Conservation (phyloP, 2,113 vertebrate genomes). For the Silurus meridionalis region DNA sequence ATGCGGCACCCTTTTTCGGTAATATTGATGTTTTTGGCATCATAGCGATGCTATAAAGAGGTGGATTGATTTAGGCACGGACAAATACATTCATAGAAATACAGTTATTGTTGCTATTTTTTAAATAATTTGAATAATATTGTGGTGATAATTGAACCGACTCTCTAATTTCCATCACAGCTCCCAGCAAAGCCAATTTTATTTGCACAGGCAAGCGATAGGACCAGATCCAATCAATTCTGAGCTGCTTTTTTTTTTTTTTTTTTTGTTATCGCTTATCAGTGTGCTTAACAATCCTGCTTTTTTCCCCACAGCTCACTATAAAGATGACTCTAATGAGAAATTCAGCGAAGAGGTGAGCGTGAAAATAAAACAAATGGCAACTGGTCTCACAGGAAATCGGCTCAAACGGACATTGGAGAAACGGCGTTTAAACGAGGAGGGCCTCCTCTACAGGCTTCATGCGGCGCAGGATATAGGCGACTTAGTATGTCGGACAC, state of each 20-base stretch:
- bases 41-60: no score
- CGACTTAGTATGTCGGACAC: slow-evolving; percentile 51
- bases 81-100: neutral
- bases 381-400: slow-evolving; percentile 56
- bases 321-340: slow-evolving; percentile 62
- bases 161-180: slow-evolving; percentile 37
- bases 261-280: slow-evolving; percentile 73
- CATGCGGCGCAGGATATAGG: slow-evolving; percentile 44
- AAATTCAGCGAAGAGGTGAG: neutral
- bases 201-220: slow-evolving; percentile 51
- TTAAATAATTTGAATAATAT: neutral
- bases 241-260: slow-evolving; percentile 65
- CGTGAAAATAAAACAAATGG: slow-evolving; percentile 51
- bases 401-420: slow-evolving; percentile 61
- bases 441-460: slow-evolving; percentile 54
- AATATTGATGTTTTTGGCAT: no score
- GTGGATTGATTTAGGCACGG: no score
- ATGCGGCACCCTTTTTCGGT: no score
- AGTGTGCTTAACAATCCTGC: slow-evolving; percentile 57
- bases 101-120: neutral
- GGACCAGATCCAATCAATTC: slow-evolving; percentile 59
- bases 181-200: slow-evolving; percentile 39
- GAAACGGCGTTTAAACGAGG: slow-evolving; percentile 59
- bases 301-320: slow-evolving; percentile 58
- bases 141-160: neutral